phyloP scores from a whole-genome alignment of 2,888 invertebrate genomes.

The Leptinotarsa rubiginosa region DNA sequence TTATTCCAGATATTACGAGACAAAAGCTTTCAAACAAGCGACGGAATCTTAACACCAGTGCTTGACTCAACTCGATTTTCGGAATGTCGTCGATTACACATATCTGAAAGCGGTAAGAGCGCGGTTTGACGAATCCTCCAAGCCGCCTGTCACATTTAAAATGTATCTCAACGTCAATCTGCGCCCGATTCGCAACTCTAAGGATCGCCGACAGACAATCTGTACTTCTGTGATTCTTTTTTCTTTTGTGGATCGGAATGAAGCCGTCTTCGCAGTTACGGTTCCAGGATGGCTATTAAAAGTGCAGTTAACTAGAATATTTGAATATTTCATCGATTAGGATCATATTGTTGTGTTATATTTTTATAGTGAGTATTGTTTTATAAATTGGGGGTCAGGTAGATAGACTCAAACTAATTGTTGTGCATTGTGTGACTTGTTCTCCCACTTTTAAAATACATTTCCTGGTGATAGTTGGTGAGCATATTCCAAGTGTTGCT shows the following conservation, averaged over 20 bases:
- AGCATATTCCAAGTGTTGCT: too few species aligned
- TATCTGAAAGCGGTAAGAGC: slow-evolving; percentile 32
- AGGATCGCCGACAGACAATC: slow-evolving; percentile 54
- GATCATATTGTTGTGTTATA: not conserved
- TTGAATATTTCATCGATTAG: not conserved
- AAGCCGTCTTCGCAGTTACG: slow-evolving; percentile 34
- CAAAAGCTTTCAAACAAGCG: not conserved
- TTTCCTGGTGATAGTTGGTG: too few species aligned
- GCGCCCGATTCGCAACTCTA: slow-evolving; percentile 48
- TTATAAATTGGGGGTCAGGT: not conserved
- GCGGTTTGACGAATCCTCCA: slow-evolving; percentile 53
- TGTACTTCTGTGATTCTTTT: slow-evolving; percentile 33
- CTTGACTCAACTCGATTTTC: slow-evolving; percentile 20
- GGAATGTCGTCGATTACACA: slow-evolving; percentile 32
- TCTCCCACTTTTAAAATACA: too few species aligned
- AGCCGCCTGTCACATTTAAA: slow-evolving; percentile 57
- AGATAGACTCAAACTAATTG: too few species aligned
- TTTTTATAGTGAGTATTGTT: not conserved
- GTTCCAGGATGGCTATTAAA: slow-evolving; percentile 10
- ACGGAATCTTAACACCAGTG: not conserved
- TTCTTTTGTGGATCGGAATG: slow-evolving; percentile 33
- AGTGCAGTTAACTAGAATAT: not conserved
- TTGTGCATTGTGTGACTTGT: too few species aligned
- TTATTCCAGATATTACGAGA: not conserved
- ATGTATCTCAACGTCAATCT: slow-evolving; percentile 61